These are phyloP conservation scores for Plebejus argus DNA, from an alignment of 2,888 invertebrate species.

Conservation along the genomic window DNA sequence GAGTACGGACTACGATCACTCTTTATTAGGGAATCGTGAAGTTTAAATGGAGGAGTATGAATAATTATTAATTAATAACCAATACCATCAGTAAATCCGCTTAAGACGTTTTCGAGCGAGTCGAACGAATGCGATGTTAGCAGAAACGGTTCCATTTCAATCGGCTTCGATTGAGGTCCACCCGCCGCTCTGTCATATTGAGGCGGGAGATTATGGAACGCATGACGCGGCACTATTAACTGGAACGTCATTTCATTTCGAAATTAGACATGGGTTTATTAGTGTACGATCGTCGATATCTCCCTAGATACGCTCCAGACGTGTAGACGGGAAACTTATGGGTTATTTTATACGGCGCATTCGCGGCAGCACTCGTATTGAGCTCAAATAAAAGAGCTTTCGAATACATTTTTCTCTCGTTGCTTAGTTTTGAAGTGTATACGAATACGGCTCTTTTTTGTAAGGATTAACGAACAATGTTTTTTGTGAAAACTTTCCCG, in stretches of 20 bases:
- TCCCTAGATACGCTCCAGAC: slow-evolving; percentile 38
- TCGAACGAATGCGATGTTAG: slow-evolving; percentile 59
- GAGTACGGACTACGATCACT: no score
- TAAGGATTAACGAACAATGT: slow-evolving; percentile 24
- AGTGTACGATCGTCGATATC: slow-evolving; percentile 28
- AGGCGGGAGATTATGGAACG: slow-evolving; percentile 56
- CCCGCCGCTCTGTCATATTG: slow-evolving; percentile 43
- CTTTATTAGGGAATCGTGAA: neutral
- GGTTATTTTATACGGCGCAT: slow-evolving; percentile 3
- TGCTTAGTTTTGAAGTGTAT: slow-evolving; percentile 21
- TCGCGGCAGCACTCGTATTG: neutral
- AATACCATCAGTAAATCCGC: neutral
- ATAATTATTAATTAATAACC: neutral
- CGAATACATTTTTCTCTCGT: slow-evolving; percentile 13
- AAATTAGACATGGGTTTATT: slow-evolving; percentile 62
- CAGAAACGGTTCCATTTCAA: slow-evolving; percentile 66
- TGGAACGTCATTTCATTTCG: slow-evolving; percentile 54
- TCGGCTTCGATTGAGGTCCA: slow-evolving; percentile 67
- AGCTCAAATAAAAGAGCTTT: slow-evolving; percentile 12
- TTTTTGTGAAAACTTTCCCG: neutral
- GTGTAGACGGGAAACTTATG: slow-evolving; percentile 39
- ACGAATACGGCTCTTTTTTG: slow-evolving; percentile 4
- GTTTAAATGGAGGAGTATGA: slow-evolving; percentile 8
- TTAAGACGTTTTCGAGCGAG: slow-evolving; percentile 36
- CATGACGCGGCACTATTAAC: slow-evolving; percentile 73